phyloP scores from a whole-genome alignment of 2,113 vertebrate genomes.

The Spermophilus dauricus region DNA sequence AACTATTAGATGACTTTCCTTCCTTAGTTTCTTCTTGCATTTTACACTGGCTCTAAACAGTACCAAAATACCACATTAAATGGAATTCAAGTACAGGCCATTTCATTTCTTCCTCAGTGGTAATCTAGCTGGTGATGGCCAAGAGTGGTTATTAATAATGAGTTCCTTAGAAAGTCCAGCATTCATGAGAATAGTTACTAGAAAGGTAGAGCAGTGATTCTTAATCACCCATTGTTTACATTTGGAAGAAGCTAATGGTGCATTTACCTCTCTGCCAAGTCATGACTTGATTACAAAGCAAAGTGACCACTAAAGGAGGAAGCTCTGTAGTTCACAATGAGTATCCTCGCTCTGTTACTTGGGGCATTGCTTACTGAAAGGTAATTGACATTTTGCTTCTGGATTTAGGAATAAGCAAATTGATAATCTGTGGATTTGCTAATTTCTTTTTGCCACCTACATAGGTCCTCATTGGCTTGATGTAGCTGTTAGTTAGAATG shows the following conservation, averaged over 20 bases:
- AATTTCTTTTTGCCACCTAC: background rate
- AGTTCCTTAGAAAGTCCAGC: constrained; percentile 31
- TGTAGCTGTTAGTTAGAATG: background rate
- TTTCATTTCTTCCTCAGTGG: constrained; percentile 33
- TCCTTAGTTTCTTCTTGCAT: background rate
- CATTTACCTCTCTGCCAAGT: background rate
- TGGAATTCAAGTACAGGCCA: constrained; percentile 17
- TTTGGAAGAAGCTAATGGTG: constrained; percentile 30
- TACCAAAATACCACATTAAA: constrained; percentile 15
- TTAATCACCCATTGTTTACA: background rate
- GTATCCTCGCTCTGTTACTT: background rate
- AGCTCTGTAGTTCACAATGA: background rate
- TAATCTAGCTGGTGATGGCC: background rate
- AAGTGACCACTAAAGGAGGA: constrained; percentile 35
- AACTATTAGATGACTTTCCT: background rate
- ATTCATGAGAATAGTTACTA: constrained; percentile 57
- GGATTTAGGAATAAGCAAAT: constrained; percentile 53
- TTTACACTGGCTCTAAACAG: background rate
- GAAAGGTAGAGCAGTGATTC: constrained; percentile 32
- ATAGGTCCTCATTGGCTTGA: background rate
- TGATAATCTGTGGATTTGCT: background rate
- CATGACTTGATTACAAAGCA: constrained; percentile 34
- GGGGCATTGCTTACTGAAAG: constrained; percentile 46
- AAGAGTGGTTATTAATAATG: background rate
- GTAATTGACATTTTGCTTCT: constrained; percentile 32